Conservation (phyloP, 2,113 vertebrate genomes). For the Merops nubicus region DNA sequence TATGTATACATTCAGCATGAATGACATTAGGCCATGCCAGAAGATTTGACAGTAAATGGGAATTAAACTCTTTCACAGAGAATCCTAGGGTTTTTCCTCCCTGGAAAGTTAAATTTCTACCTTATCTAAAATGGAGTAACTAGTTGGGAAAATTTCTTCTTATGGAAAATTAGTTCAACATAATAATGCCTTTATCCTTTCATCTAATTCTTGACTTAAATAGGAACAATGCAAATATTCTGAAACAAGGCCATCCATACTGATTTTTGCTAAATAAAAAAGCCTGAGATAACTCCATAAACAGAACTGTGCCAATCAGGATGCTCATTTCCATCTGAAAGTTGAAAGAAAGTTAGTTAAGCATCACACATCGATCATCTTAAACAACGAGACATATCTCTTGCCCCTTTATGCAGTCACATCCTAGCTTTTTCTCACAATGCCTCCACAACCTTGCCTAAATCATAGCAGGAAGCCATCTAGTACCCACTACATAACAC, state of each 20-base stretch:
- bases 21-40: neutral
- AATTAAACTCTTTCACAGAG: neutral
- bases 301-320: neutral
- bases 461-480: neutral
- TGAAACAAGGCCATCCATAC: neutral
- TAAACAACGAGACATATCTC: neutral
- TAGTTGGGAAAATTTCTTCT: neutral
- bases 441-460: neutral
- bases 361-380: neutral
- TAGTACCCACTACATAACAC: neutral
- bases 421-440: neutral
- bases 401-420: neutral
- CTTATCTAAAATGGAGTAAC: neutral
- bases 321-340: neutral
- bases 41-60: neutral
- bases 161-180: neutral
- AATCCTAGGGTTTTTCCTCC: neutral
- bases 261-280: neutral
- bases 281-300: neutral
- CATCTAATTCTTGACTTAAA: neutral
- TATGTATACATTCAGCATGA: neutral
- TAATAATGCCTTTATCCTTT: neutral
- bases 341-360: neutral
- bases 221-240: neutral
- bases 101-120: neutral